Conservation (phyloP, 1,140 invertebrate species). For the Drepana arcuata region DNA sequence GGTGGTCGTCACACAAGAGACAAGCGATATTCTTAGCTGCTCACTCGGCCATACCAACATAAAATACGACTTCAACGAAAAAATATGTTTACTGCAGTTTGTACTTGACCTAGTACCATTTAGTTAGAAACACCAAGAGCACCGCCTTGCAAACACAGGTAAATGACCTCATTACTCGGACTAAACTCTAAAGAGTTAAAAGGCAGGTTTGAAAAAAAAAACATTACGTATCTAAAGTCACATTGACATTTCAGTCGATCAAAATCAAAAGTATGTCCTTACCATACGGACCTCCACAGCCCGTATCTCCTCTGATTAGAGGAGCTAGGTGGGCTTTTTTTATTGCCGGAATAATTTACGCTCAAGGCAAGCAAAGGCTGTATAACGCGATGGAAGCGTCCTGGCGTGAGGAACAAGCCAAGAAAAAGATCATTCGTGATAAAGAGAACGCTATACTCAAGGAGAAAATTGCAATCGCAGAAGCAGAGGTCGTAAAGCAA, state of each 20-base stretch:
- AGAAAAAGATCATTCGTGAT: slow-evolving; percentile 42
- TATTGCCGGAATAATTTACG: slow-evolving; percentile 50
- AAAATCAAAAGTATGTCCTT: slow-evolving; percentile 26
- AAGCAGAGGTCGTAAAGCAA: slow-evolving; percentile 28
- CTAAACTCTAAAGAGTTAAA: no score
- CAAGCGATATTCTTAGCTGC: slow-evolving; percentile 61
- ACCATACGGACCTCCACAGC: slow-evolving; percentile 42
- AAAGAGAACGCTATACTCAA: slow-evolving; percentile 34
- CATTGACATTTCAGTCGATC: no score
- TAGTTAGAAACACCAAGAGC: no score
- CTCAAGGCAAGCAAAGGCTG: slow-evolving; percentile 28
- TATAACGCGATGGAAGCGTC: slow-evolving; percentile 32
- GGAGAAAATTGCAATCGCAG: slow-evolving; percentile 40
- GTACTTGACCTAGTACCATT: slow-evolving; percentile 66
- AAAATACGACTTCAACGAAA: slow-evolving; percentile 39
- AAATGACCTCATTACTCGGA: slow-evolving; percentile 20
- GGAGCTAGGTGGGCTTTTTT: slow-evolving; percentile 41
- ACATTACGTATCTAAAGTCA: no score
- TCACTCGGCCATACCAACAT: slow-evolving; percentile 57
- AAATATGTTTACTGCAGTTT: slow-evolving; percentile 29
- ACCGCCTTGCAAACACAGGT: slow-evolving; percentile 17
- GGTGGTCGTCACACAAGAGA: slow-evolving; percentile 56
- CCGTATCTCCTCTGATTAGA: slow-evolving; percentile 54
- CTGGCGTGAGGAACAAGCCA: slow-evolving; percentile 36
- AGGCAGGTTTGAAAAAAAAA: no score